Conservation (phyloP, 2,797 vertebrate genomes). For the Momotus momota region DNA sequence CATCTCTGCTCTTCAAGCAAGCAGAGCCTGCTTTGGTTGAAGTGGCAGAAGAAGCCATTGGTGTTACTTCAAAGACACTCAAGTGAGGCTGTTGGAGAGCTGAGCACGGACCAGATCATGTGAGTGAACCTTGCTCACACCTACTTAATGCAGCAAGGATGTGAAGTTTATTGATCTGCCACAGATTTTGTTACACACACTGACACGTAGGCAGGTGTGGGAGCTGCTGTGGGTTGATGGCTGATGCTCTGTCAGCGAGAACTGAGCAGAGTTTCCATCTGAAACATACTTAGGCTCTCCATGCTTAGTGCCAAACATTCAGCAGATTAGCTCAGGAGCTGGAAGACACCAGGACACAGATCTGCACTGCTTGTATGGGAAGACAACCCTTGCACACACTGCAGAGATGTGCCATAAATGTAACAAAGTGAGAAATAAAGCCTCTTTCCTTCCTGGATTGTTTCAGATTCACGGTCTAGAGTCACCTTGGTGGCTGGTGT, state of each 20-base stretch:
- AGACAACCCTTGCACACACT: neutral
- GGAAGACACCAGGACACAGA: neutral
- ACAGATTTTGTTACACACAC: neutral
- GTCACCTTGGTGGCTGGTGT: neutral
- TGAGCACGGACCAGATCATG: neutral
- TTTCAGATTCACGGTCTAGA: neutral
- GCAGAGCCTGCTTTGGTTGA: neutral
- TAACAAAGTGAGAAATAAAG: neutral
- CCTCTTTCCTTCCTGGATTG: neutral
- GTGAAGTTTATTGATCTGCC: neutral
- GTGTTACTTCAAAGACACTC: neutral
- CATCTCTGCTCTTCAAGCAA: neutral
- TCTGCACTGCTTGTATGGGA: neutral
- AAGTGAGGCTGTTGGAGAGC: neutral
- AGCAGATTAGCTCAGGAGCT: accelerated
- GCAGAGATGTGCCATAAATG: neutral
- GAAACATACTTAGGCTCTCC: neutral
- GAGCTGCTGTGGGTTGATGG: neutral
- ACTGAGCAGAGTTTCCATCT: neutral
- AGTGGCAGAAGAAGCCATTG: neutral
- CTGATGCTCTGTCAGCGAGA: neutral
- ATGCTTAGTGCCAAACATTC: neutral
- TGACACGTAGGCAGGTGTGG: neutral
- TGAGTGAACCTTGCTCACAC: neutral
- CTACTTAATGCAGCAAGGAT: neutral